These are phyloP conservation scores for Cyprinodon variegatus DNA, from an alignment of 2,113 vertebrate species.

Conservation along the genomic window DNA sequence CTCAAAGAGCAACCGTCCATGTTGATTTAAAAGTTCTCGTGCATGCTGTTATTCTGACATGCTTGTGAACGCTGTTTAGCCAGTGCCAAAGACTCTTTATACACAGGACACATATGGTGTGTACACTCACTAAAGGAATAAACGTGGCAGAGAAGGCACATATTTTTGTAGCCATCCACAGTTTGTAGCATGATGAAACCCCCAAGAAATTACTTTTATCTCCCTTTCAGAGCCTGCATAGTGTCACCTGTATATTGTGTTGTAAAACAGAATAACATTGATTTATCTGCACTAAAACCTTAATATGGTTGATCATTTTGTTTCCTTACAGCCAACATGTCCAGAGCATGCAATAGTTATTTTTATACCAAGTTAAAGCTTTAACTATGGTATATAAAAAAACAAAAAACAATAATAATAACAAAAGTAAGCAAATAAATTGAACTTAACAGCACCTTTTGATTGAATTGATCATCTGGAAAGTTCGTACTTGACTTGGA, in stretches of 20 bases:
- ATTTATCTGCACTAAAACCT: not conserved
- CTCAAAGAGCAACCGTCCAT: not conserved
- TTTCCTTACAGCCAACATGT: not conserved
- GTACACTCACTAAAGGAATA: not conserved
- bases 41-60: not conserved
- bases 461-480: too few relatives aligned
- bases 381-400: not conserved
- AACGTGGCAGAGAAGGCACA: too few relatives aligned
- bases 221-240: too few relatives aligned
- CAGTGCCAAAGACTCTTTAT: not conserved
- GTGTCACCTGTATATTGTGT: too few relatives aligned
- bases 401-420: too few relatives aligned
- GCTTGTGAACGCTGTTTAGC: too few relatives aligned
- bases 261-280: not conserved
- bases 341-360: not conserved
- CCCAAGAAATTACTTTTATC: not conserved
- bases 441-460: too few relatives aligned
- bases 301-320: too few relatives aligned
- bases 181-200: not conserved
- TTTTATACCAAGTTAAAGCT: not conserved
- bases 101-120: not conserved
- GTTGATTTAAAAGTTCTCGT: not conserved
- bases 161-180: not conserved
- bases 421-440: too few relatives aligned
- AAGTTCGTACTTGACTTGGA: too few relatives aligned